Evolutionary conservation across 2,797 vertebrate genomes (phyloP).

Genomic region (Gadopsis bispinosus): DNA sequence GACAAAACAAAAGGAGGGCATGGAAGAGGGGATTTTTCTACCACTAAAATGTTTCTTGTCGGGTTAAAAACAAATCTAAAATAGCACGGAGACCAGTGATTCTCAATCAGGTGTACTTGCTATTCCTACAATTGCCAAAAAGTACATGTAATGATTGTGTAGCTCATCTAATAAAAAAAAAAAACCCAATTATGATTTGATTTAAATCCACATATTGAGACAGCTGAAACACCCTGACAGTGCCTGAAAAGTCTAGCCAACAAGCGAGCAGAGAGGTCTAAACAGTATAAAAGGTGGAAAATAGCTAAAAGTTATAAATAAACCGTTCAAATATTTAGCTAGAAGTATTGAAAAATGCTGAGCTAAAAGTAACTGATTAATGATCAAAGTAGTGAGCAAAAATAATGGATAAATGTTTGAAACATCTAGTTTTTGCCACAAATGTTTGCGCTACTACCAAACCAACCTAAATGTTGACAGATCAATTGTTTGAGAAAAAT

Average conservation of each 20-base stretch:
- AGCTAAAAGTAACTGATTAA: too few species aligned
- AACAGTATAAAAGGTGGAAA: not conserved
- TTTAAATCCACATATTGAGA: not conserved
- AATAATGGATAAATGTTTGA: not conserved
- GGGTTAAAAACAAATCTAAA: constrained; percentile 1
- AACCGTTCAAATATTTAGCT: not conserved
- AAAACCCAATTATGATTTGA: not conserved
- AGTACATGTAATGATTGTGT: not conserved
- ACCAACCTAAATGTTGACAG: not conserved
- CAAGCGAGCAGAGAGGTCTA: not conserved
- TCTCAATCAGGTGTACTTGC: not conserved
- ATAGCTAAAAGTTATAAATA: not conserved
- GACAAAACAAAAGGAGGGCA: constrained; percentile 52
- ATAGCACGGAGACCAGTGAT: not conserved
- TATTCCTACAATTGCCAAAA: not conserved
- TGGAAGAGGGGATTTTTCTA: constrained; percentile 1
- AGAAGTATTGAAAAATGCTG: too few species aligned
- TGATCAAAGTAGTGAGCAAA: too few species aligned
- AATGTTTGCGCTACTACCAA: not conserved
- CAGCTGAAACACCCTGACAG: not conserved
- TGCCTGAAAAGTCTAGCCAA: not conserved
- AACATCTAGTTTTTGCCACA: not conserved
- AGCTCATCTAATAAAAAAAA: not conserved
- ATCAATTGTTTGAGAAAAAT: not conserved
- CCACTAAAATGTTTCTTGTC: not conserved